These are phyloP conservation scores for Aurelia sp. DNA, from an alignment of 30 jellyfish, hydroid and myxozoan species.

Conservation along the genomic window DNA sequence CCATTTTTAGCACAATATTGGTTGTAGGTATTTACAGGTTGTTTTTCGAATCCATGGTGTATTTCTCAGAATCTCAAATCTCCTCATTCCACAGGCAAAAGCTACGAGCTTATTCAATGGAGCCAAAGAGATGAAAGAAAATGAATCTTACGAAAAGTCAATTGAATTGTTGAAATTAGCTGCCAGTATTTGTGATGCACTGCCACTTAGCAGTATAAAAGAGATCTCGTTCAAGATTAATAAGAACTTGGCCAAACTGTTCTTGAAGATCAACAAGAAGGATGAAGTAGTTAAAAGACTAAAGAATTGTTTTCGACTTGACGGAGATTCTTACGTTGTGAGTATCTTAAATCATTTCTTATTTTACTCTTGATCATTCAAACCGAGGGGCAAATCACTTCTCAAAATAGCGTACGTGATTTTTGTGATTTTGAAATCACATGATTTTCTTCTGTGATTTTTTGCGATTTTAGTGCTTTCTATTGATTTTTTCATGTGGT, in stretches of 20 bases:
- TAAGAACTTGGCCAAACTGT: constrained; percentile 13
- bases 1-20: no score
- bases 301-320: constrained; percentile 7
- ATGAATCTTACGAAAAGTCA: not conserved
- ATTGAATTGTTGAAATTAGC: not conserved
- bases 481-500: no score
- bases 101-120: not conserved
- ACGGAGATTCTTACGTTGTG: constrained; percentile 13
- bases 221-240: not conserved
- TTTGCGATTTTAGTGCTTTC: no score
- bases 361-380: no score
- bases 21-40: no score
- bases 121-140: not conserved
- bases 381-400: no score
- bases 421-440: no score
- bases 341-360: not conserved
- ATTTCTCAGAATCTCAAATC: no score
- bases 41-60: no score
- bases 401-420: no score
- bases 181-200: not conserved
- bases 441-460: no score
- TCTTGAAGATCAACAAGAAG: not conserved
- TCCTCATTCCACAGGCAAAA: not conserved
- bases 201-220: not conserved
- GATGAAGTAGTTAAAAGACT: constrained; percentile 7